Percentiles rank a stretch among this genome's conserved stretches.
Evolutionary conservation across 2,113 vertebrate genomes (phyloP).

Genomic region (Hemichromis elongatus): DNA sequence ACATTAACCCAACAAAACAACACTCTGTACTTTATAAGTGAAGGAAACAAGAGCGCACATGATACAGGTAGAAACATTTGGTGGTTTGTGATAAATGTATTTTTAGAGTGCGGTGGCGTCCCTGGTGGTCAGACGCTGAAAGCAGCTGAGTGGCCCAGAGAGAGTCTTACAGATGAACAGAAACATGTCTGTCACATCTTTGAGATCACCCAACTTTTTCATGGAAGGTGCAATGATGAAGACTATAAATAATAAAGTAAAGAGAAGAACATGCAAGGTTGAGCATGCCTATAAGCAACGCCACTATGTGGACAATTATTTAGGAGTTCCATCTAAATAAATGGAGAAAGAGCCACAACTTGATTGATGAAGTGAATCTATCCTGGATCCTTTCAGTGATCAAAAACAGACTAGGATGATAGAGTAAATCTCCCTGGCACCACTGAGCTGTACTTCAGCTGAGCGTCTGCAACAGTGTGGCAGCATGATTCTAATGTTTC

Average conservation of each 20-base stretch:
- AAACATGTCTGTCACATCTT: fast-evolving
- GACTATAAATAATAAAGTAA: neutral
- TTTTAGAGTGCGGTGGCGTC: neutral
- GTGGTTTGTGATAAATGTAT: neutral
- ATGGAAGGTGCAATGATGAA: neutral
- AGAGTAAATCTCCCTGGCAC: neutral
- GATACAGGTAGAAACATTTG: neutral
- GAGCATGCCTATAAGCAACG: neutral
- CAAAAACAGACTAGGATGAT: neutral
- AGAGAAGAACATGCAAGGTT: neutral
- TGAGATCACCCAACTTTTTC: neutral
- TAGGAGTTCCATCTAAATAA: neutral
- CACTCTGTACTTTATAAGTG: neutral
- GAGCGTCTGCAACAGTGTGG: neutral
- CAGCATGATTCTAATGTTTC: neutral
- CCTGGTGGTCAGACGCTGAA: neutral
- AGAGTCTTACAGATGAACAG: neutral
- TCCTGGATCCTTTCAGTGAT: neutral
- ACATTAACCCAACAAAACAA: neutral
- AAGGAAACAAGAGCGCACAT: neutral
- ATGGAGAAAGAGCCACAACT: fast-evolving
- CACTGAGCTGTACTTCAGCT: neutral
- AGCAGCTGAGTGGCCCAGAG: neutral
- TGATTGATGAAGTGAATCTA: neutral
- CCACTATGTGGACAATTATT: neutral